Evolutionary conservation across 2,888 invertebrate genomes (phyloP).

Genomic region (Emmelina monodactyla): DNA sequence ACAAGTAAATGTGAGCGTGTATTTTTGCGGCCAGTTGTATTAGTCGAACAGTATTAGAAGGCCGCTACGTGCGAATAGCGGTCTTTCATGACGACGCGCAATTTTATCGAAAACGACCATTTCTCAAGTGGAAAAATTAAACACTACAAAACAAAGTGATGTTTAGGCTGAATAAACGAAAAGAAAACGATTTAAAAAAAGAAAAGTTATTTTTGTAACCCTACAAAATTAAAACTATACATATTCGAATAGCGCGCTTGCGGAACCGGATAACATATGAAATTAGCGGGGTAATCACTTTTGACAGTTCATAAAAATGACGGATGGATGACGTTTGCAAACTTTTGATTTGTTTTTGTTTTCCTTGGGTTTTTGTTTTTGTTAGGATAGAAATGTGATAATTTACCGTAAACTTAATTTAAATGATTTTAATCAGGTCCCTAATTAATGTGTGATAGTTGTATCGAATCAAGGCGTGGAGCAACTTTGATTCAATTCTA

Average conservation of each 20-base stretch:
- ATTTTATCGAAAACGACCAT: conserved; percentile 16
- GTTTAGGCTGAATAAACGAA: neutral
- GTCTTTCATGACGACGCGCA: conserved; percentile 25
- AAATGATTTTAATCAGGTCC: neutral
- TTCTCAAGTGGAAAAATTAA: neutral
- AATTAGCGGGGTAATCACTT: conserved; percentile 22
- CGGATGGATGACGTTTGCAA: conserved; percentile 12
- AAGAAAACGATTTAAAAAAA: conserved; percentile 2
- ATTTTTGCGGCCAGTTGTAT: conserved; percentile 35
- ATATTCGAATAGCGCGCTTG: conserved; percentile 3
- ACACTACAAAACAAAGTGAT: neutral
- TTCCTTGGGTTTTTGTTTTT: too few relatives aligned
- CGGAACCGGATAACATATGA: conserved; percentile 8
- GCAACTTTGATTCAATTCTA: neutral
- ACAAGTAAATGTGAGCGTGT: conserved; percentile 31
- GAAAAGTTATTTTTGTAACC: conserved; percentile 14
- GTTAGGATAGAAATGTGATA: too few relatives aligned
- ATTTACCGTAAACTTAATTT: too few relatives aligned
- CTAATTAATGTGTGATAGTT: conserved; percentile 29
- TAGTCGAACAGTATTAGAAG: conserved; percentile 53
- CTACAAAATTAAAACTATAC: conserved; percentile 22
- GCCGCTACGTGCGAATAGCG: conserved; percentile 43
- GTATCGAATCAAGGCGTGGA: conserved; percentile 8
- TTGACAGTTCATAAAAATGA: conserved; percentile 40
- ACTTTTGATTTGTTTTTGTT: conserved; percentile 1